Percentiles rank a stretch among this genome's conserved stretches.
phyloP scores from a whole-genome alignment of 2,888 invertebrate genomes.

The Invenusta paracnida region DNA sequence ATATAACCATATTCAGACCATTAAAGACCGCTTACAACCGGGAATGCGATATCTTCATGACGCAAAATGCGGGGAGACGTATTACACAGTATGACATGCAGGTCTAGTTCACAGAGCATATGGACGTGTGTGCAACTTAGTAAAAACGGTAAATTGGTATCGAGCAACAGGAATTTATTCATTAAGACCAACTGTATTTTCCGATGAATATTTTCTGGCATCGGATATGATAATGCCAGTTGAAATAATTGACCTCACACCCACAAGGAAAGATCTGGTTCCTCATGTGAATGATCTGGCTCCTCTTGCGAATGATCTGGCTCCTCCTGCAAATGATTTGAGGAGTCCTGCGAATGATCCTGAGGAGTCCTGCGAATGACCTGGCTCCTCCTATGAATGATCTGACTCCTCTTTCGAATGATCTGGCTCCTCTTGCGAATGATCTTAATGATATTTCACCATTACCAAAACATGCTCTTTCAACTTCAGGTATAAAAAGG shows the following conservation, averaged over 20 bases:
- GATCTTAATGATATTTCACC: background rate
- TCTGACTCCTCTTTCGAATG: background rate
- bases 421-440: background rate
- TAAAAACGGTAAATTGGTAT: slow-evolving; percentile 28
- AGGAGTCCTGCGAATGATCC: background rate
- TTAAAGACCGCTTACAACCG: slow-evolving; percentile 53
- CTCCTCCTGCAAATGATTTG: background rate
- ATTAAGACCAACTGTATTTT: slow-evolving; percentile 28
- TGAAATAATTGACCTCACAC: background rate
- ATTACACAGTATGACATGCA: slow-evolving; percentile 50
- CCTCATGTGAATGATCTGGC: background rate
- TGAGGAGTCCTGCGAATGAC: background rate
- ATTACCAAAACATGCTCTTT: background rate
- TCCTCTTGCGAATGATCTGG: background rate
- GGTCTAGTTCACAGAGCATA: slow-evolving; percentile 44
- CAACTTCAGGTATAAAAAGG: background rate
- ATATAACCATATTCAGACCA: slow-evolving; percentile 51
- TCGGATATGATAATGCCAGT: background rate
- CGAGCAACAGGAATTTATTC: slow-evolving; percentile 40
- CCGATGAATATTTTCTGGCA: slow-evolving; percentile 37
- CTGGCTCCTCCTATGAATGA: background rate
- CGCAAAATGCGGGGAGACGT: slow-evolving; percentile 52
- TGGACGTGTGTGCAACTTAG: background rate
- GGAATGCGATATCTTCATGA: slow-evolving; percentile 54
- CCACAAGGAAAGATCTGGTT: background rate